Evolutionary conservation across 2,113 vertebrate species (phyloP), one percentile per base, ranked within the genome.

Genomic region (Fregetta grallaria): DNA sequence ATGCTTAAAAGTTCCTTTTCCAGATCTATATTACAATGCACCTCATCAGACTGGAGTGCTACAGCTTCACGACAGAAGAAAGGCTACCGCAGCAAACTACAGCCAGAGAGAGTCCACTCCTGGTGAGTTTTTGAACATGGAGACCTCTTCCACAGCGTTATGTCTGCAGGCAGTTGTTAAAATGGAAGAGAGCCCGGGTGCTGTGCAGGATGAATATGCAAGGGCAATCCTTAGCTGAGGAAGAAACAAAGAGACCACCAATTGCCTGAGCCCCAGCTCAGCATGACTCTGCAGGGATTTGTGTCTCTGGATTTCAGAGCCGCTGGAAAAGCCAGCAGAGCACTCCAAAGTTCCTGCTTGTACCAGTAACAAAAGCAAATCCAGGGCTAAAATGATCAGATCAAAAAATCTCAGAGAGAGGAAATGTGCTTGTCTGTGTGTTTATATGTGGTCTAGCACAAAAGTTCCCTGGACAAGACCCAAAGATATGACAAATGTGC

Each of bases 401-500:
- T 45, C 58, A 80, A 86, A 83, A 78, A 89, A 74, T 62, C 25
- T 75, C 3, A 2, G 59, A 55, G 47, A 66, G n/a, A 92, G 72
- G 61, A 90, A 92, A 92, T 38, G 55, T 52, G 55, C 59, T 87
- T 63, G 38, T 66, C 74, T 42, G 1, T 75, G 50, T 67, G 76
- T 70, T 92, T 91, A n/a, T 53, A 78, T 0, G 0, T 44, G 71
- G 81, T 84, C 59, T 22, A 81, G 71, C 55, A 63, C 49, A 90
- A 73, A 68, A 55, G 27, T 44, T 96, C 63, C 59, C 74, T 94
- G 94, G 81, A 82, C 67, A 88, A 96, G 92, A 82, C 62, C 91
- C 95, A 95, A 73, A 94, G 71, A 88, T 80, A 75, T 76, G 92
- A 96, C 91, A 92, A 91, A 78, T 32, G 49, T 9, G 5, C 77